These are phyloP conservation scores for Pandemis corylana DNA, from an alignment of 2,888 invertebrate genomes.

Conservation along the genomic window DNA sequence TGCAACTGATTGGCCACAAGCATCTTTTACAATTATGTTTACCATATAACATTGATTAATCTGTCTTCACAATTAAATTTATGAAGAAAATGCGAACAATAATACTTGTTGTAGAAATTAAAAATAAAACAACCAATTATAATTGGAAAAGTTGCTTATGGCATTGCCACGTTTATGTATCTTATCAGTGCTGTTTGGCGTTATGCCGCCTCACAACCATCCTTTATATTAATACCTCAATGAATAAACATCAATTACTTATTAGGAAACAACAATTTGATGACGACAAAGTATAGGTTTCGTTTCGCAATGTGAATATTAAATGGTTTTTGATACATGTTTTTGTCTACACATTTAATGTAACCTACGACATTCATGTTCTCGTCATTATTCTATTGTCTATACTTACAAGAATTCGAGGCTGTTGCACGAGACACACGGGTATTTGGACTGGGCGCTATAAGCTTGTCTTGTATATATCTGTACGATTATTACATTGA, in stretches of 20 bases:
- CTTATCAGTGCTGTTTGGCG: constrained; percentile 46
- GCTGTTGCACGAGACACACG: constrained; percentile 64
- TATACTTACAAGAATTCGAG: constrained; percentile 58
- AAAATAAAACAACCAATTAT: not conserved
- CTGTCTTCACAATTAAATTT: not conserved
- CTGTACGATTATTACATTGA: constrained; percentile 41
- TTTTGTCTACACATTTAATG: constrained; percentile 31
- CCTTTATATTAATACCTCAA: constrained; percentile 46
- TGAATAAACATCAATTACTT: constrained; percentile 50
- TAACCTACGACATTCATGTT: constrained; percentile 48
- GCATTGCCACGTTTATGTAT: constrained; percentile 46
- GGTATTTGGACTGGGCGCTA: constrained; percentile 46
- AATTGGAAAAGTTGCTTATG: constrained; percentile 36
- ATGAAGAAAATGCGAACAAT: not conserved
- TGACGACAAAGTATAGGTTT: constrained; percentile 44
- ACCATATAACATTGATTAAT: not conserved
- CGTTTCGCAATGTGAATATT: constrained; percentile 25
- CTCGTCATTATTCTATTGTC: constrained; percentile 46
- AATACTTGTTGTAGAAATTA: not conserved
- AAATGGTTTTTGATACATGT: constrained; percentile 15
- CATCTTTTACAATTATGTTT: constrained; percentile 15
- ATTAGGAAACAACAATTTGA: constrained; percentile 46
- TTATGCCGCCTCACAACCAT: constrained; percentile 53
- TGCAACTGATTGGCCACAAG: constrained; percentile 15
- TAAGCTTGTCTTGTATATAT: constrained; percentile 37